Base-by-base conservation (phyloP, 1,140 invertebrate genomes). In the Drosophila littoralis region DNA sequence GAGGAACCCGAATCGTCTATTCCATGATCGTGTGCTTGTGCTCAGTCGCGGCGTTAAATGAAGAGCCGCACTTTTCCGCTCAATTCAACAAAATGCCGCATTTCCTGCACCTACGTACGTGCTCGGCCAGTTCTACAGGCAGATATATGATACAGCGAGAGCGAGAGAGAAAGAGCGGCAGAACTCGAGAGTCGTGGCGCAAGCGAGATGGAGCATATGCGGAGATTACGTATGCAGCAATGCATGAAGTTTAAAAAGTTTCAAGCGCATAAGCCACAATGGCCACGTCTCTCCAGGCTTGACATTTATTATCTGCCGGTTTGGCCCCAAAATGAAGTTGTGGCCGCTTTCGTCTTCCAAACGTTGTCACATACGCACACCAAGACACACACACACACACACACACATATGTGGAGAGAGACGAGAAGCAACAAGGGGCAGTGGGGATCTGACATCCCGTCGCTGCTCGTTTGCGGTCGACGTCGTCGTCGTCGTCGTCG, bases 201-300 rank as follows among this genome's bases (percentile, higher is more conserved):
- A 33, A 32, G 52, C 10, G 45, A 45, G 74, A 69, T 51, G 50
- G 64, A 57, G 60, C 77, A 81, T 81, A 81, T 86, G 82, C 71
- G 52, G 46, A 77, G 76, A 79, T 74, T 83, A 80, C 52, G 70
- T 72, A 80, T 88, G 68, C 73, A 79, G 79, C 64, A 77, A 88
- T 79, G 76, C 71, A 88, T 68, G 72, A 70, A 88, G 79, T 69
- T 88, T 79, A 59, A 85, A 84, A 84, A 89, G 69, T 89, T 80
- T 61, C 70, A 88, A 78, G 84, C 83, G 67, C 84, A 82, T 88
- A 80, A 88, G 84, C 83, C 79, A 77, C 83, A 88, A 78, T 89
- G 84, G 55, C 80, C 84, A 89, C 84, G 81, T 88, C 80, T 88
- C 81, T 75, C 55, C 77, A 76, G 61, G 77, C 70, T 75, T 89